Evolutionary conservation across 2,888 invertebrate species (phyloP).

Genomic region (Pardosa pseudoannulata): DNA sequence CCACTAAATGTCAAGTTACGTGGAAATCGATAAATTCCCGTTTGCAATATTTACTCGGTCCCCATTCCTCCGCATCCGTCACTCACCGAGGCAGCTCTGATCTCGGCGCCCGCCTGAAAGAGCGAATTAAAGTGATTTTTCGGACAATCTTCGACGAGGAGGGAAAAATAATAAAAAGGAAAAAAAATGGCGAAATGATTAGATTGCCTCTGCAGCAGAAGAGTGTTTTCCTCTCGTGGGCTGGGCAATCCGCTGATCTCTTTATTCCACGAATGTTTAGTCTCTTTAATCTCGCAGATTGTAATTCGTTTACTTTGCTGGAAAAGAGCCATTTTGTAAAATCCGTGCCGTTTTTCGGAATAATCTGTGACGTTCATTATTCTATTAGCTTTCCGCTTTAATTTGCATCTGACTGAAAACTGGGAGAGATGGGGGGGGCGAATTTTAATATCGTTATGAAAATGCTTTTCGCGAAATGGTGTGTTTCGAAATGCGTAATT

Average conservation of each 20-base stretch:
- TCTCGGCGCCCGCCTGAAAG: conserved; percentile 56
- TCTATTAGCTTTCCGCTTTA: conserved; percentile 52
- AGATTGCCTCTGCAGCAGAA: conserved; percentile 46
- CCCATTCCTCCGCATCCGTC: conserved; percentile 34
- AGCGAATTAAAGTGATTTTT: conserved; percentile 72
- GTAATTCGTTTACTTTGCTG: conserved; percentile 66
- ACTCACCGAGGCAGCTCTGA: conserved; percentile 42
- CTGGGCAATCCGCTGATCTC: conserved; percentile 58
- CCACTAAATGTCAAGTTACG: too few species aligned
- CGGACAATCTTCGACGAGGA: conserved; percentile 58
- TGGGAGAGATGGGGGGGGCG: background rate
- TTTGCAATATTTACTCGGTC: background rate
- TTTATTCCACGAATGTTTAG: conserved; percentile 35
- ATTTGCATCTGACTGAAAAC: conserved; percentile 16
- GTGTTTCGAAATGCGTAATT: conserved; percentile 27
- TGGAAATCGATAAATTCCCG: background rate
- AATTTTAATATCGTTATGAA: conserved; percentile 11
- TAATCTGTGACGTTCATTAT: conserved; percentile 53
- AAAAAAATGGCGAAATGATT: conserved; percentile 42
- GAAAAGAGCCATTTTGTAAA: conserved; percentile 60
- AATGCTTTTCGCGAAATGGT: conserved; percentile 21
- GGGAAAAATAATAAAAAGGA: conserved; percentile 48
- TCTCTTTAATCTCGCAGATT: conserved; percentile 48
- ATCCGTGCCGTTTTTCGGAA: conserved; percentile 26
- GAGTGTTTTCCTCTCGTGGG: conserved; percentile 49